Base-by-base conservation (phyloP, 2,888 invertebrate species). In the Melanotus villosus region DNA sequence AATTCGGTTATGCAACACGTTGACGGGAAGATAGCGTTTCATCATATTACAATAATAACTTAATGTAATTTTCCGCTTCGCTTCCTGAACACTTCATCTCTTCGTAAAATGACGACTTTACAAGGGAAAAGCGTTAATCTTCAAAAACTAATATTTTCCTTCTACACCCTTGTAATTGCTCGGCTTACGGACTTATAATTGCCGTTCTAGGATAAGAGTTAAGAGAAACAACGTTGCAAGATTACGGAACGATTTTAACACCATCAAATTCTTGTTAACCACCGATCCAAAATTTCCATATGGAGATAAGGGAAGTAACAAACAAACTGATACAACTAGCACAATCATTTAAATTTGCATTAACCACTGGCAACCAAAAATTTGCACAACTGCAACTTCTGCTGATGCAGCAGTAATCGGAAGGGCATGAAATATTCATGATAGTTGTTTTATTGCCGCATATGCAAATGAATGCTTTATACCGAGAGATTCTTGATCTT, bases 1-100 rank as follows among this genome's bases (percentile, higher is more conserved):
- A 56, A 56, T 56, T 56, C 23, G 38, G 38, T 56, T 56, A 56
- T 56, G 38, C 56, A 56, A 56, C 38, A 56, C 56, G 56, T 56
- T 38, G 56, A 56, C 34, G 38, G 38, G 23, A 38, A 38, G 56
- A 56, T 56, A 56, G 21, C 36, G 56, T 38, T 56, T 38, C 56
- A 56, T 38, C 34, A 12, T 14, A 56, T 56, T 56, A 38, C 56
- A 36, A 56, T 56, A 38, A 56, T 56, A 56, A 23, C 56, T 38
- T 56, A 56, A 56, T 56, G 56, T 56, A 56, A 56, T 56, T 56
- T 38, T 21, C 18, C 18, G 38, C 56, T 56, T 23, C 36, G 56
- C 34, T 52, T 32, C 30, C 14, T 10, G 32, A 52, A 38, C 36
- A 56, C 56, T 56, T 21, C 56, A 30, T 16, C 52, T 30, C 30